phyloP scores from a whole-genome alignment of 2,797 vertebrate species.

The Aplochiton taeniatus region DNA sequence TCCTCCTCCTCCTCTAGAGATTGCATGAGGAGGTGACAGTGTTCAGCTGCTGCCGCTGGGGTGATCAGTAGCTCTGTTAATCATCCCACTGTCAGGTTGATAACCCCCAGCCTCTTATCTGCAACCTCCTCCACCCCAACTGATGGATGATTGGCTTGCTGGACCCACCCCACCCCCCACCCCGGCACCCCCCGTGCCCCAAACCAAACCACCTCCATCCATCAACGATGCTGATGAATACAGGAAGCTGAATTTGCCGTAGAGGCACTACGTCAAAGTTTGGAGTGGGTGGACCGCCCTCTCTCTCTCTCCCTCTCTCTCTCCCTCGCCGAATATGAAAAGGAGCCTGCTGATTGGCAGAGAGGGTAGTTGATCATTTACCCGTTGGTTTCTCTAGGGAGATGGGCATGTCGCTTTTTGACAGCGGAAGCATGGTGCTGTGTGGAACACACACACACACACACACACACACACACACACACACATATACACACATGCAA shows the following conservation, averaged over 20 bases:
- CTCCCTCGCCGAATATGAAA: slow-evolving; percentile 16
- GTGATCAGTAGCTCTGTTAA: slow-evolving; percentile 57
- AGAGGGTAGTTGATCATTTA: slow-evolving; percentile 19
- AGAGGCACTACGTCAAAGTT: slow-evolving; percentile 17
- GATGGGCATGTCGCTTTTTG: not conserved
- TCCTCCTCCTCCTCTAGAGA: not conserved
- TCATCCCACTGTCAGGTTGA: slow-evolving; percentile 67
- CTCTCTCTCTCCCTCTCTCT: not conserved
- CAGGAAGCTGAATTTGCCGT: slow-evolving; percentile 13
- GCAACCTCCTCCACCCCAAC: slow-evolving; percentile 35
- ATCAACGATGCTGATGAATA: slow-evolving; percentile 13
- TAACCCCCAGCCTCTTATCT: slow-evolving; percentile 41
- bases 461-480: not conserved
- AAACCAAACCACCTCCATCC: slow-evolving; percentile 14
- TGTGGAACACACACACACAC: not conserved
- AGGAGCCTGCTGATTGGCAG: slow-evolving; percentile 9
- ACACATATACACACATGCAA: not conserved
- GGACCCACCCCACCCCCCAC: slow-evolving; percentile 6
- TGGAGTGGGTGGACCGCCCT: slow-evolving; percentile 7
- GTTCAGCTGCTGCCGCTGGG: slow-evolving; percentile 40
- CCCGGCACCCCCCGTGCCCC: not conserved
- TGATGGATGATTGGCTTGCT: slow-evolving; percentile 54
- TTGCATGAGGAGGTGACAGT: slow-evolving; percentile 55
- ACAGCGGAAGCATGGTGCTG: slow-evolving; percentile 18
- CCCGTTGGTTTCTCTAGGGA: not conserved